Conservation (phyloP, 2,797 vertebrate species). For the Tachyglossus aculeatus region DNA sequence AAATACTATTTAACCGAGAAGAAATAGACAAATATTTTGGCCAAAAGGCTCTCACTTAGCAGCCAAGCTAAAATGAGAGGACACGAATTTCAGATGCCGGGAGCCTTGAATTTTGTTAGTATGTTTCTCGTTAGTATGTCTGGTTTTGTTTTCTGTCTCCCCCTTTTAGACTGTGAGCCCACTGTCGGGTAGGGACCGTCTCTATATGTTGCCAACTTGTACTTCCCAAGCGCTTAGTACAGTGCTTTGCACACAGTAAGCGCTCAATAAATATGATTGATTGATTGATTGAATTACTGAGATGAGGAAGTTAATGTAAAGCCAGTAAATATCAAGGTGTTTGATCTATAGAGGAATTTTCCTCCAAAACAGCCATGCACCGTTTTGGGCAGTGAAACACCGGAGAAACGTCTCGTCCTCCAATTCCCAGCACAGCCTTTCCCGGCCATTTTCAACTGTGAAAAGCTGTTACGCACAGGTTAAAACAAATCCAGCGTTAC, state of each 20-base stretch:
- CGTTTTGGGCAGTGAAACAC: not conserved
- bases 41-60: not conserved
- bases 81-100: too few relatives aligned
- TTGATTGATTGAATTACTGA: conserved; percentile 14
- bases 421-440: not conserved
- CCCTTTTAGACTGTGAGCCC: too few relatives aligned
- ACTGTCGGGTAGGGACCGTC: too few relatives aligned
- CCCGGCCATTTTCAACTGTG: not conserved
- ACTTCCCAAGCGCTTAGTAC: too few relatives aligned
- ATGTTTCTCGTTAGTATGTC: too few relatives aligned
- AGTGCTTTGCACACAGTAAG: too few relatives aligned
- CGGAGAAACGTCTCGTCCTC: not conserved
- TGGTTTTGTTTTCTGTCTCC: too few relatives aligned
- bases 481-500: not conserved
- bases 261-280: too few relatives aligned
- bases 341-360: not conserved
- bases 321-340: not conserved
- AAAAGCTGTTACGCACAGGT: not conserved
- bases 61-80: conserved; percentile 1
- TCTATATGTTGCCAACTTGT: too few relatives aligned
- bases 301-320: conserved; percentile 9
- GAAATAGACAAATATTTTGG: not conserved
- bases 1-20: conserved; percentile 8
- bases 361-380: not conserved
- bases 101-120: too few relatives aligned